These are phyloP conservation scores for Crypturellus undulatus DNA, from an alignment of 2,113 vertebrate genomes.

Conservation along the genomic window DNA sequence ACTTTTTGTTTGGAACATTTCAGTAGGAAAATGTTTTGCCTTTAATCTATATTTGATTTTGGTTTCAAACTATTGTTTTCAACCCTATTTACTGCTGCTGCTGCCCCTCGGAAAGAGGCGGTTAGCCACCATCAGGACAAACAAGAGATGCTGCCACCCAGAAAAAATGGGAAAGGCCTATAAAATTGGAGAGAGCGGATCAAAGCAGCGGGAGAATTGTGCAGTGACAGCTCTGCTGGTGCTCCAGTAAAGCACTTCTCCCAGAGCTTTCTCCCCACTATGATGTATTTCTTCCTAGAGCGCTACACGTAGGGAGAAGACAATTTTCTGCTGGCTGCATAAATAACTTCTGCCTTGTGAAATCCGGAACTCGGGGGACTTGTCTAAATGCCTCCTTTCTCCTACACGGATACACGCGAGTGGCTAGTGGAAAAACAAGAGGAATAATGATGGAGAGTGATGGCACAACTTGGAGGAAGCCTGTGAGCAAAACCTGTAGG, in stretches of 20 bases:
- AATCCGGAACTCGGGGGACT: background rate
- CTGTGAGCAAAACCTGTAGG: background rate
- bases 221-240: background rate
- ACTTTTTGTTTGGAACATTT: background rate
- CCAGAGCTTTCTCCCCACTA: background rate
- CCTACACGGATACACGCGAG: background rate
- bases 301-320: background rate
- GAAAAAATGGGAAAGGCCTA: background rate
- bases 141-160: background rate
- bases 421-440: background rate
- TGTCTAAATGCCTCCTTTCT: background rate
- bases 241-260: background rate
- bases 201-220: rapidly evolving
- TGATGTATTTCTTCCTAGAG: background rate
- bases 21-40: background rate
- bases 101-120: background rate
- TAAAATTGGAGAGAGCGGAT: background rate
- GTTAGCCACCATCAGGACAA: background rate
- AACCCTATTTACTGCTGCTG: rapidly evolving
- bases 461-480: background rate
- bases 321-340: background rate
- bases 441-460: background rate
- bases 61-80: background rate
- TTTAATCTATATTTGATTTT: background rate
- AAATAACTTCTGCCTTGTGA: background rate